Base-by-base conservation (phyloP, 2,113 vertebrate genomes). In the Nanorana parkeri region DNA sequence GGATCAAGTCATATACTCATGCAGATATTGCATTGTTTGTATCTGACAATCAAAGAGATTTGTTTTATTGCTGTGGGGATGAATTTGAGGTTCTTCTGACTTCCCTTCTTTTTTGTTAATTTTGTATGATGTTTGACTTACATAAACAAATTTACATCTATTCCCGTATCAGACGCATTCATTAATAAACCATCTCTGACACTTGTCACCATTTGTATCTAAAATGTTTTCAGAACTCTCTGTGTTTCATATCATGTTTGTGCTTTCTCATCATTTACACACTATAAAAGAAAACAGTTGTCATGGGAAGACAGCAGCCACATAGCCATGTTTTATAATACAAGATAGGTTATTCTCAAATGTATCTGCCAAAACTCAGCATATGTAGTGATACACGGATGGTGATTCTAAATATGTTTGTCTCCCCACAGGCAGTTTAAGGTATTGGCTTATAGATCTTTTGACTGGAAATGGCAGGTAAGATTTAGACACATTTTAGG, bases 191-290 rank as follows among this genome's bases (percentile, higher is more conserved):
- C 71, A 74, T 74, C 20, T 11, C 54, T 60, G 71, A 74, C 54
- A 74, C 71, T 75, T 75, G 56, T 75, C 72, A 75, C 56, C 17
- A 75, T 75, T 75, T 75, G 55, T 60, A 29, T 75, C 17, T 29
- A 75, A 41, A 75, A 41, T 32, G 3, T 56, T 29, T 60, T 60
- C 36, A 23, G 55, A 8, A 41, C 29, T 55, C 52, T 41, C 60
- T 55, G 60, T 75, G 56, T 75, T 75, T 41, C 56, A 41, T 75
- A 60, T 75, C 55, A 61, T 61, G 56, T 75, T 74, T 75, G 72
- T 61, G 55, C 60, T 75, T 73, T 58, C 52, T 56, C 51, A 32
- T 20, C 55, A 36, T 74, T 75, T 75, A 75, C 6, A 4, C 29
- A 21, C 56, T 75, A 41, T 61, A 58, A 75, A 60, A 56, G 23